A percentile compares a stretch with the other conserved stretches of the same genome.
These are phyloP conservation scores for Teleogryllus occipitalis DNA, from an alignment of 1,140 invertebrate genomes.

Conservation along the genomic window DNA sequence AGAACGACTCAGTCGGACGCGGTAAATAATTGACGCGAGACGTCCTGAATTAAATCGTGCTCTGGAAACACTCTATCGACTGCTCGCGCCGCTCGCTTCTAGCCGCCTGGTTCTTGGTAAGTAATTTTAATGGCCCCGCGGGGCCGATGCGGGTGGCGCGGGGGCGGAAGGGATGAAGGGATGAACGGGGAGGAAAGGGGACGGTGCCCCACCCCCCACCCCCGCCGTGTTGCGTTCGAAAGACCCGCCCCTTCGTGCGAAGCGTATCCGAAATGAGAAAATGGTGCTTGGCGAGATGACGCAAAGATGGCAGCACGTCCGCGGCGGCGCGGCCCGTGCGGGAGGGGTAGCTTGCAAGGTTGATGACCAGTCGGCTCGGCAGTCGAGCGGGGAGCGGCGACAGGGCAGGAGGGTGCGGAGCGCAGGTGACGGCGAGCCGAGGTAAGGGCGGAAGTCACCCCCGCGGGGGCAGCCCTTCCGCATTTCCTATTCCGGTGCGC, in stretches of 20 bases:
- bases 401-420: neutral
- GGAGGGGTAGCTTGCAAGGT: neutral
- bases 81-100: neutral
- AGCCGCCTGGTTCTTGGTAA: neutral
- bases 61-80: neutral
- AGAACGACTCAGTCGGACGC: neutral
- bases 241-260: neutral
- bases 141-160: too few species aligned
- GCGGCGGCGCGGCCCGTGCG: too few species aligned
- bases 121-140: neutral
- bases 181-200: neutral
- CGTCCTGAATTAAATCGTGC: neutral
- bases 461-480: too few species aligned
- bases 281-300: neutral
- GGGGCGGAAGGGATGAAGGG: neutral
- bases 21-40: neutral
- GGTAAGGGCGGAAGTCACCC: neutral
- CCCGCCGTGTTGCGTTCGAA: neutral
- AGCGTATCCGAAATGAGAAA: neutral
- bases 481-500: too few species aligned
- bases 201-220: neutral
- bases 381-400: neutral
- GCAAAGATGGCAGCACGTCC: neutral
- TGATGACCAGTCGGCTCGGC: neutral
- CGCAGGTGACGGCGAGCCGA: neutral